These are phyloP conservation scores for Passer montanus DNA, from an alignment of 2,113 vertebrate genomes.

Conservation along the genomic window DNA sequence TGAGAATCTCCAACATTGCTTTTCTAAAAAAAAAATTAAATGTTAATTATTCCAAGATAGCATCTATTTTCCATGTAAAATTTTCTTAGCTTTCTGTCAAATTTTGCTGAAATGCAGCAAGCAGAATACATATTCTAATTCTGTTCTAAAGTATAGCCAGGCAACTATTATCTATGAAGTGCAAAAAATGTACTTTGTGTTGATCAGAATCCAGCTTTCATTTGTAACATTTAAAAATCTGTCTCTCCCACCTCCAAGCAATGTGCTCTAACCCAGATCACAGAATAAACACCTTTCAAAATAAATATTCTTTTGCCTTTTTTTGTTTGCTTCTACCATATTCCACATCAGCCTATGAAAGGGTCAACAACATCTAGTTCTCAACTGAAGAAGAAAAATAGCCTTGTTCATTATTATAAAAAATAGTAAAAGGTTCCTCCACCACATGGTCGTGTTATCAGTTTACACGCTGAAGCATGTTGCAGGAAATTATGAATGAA, in stretches of 20 bases:
- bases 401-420: neutral
- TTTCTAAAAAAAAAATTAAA: neutral
- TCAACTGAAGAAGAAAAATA: neutral
- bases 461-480: constrained; percentile 41
- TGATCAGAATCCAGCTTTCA: neutral
- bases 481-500: constrained; percentile 69
- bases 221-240: neutral
- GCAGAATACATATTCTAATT: neutral
- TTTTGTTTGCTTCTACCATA: neutral
- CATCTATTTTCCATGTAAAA: neutral
- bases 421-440: neutral
- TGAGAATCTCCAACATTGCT: neutral
- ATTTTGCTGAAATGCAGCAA: neutral
- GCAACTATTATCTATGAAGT: neutral
- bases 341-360: neutral
- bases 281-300: neutral
- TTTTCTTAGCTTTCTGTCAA: neutral
- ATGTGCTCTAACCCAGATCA: neutral
- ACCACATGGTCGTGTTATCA: neutral
- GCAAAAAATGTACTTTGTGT: neutral
- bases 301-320: neutral
- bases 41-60: neutral
- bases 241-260: rapidly evolving
- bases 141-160: neutral
- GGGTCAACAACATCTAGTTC: neutral